Percentiles rank a stretch among this genome's conserved stretches.
These are phyloP conservation scores for Lasioglossum figueresi DNA, from an alignment of 2,888 invertebrate genomes.

Conservation along the genomic window DNA sequence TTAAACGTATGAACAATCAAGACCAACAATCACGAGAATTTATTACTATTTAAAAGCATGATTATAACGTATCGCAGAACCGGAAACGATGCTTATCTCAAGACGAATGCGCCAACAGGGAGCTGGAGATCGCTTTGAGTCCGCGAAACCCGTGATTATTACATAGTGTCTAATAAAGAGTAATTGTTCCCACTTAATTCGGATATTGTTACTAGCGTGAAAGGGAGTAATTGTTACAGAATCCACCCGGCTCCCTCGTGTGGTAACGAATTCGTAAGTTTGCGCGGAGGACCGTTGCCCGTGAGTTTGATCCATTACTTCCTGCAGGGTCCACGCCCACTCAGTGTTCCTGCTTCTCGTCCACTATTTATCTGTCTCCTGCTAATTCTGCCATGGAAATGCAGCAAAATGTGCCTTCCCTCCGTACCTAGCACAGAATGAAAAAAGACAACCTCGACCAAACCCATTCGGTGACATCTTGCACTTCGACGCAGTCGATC, in stretches of 20 bases:
- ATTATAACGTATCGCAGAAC: not conserved
- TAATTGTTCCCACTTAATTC: conserved; percentile 49
- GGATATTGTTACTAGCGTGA: conserved; percentile 52
- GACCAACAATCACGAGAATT: not conserved
- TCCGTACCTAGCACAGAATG: conserved; percentile 46
- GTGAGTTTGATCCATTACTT: conserved; percentile 82
- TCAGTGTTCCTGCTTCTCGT: conserved; percentile 78
- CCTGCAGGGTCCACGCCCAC: conserved; percentile 81
- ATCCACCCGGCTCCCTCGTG: conserved; percentile 38
- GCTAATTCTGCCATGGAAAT: conserved; percentile 77
- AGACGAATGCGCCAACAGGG: not conserved
- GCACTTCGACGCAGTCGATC: conserved; percentile 9
- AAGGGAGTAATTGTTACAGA: conserved; percentile 67
- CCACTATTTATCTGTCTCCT: conserved; percentile 80
- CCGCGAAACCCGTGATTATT: conserved; percentile 34
- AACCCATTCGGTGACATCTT: conserved; percentile 18
- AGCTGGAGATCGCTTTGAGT: conserved; percentile 24
- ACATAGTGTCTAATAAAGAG: conserved; percentile 28
- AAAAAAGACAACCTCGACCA: conserved; percentile 26
- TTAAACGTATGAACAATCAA: not conserved
- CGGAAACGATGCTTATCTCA: conserved; percentile 3
- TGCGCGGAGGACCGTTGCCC: conserved; percentile 60
- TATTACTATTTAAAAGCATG: not conserved
- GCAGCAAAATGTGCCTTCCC: conserved; percentile 65
- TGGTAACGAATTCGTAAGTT: conserved; percentile 71